Percentiles rank a stretch among this genome's conserved stretches.
Conservation (phyloP, 1,140 invertebrate genomes). For the Drosophila sproati region DNA sequence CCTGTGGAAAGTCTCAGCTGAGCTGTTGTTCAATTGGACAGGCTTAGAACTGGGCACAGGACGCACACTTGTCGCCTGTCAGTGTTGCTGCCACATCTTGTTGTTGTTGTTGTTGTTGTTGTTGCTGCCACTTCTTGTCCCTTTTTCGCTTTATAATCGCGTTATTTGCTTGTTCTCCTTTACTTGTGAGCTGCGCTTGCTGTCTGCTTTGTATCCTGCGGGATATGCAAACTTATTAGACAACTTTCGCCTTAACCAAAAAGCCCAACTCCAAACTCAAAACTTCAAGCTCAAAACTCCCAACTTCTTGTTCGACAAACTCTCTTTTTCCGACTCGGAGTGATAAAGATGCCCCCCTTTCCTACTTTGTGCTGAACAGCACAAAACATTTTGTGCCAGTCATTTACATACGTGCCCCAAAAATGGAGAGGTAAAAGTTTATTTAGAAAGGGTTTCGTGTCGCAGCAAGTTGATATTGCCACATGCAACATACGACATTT, state of each 20-base stretch:
- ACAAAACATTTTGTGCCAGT: conserved; percentile 49
- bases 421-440: conserved; percentile 35
- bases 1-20: conserved; percentile 15
- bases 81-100: neutral
- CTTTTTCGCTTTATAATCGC: conserved; percentile 60
- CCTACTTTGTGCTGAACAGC: conserved; percentile 32
- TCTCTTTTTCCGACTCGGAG: conserved; percentile 17
- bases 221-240: conserved; percentile 79
- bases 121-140: conserved; percentile 1
- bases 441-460: conserved; percentile 14
- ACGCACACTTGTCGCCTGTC: conserved; percentile 63
- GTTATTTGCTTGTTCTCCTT: conserved; percentile 60
- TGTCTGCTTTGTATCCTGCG: conserved; percentile 64
- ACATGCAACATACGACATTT: too few species aligned
- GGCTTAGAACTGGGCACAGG: conserved; percentile 22
- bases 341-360: conserved; percentile 62
- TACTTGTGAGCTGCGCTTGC: conserved; percentile 39
- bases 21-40: conserved; percentile 9
- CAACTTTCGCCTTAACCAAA: conserved; percentile 44
- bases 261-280: too few species aligned
- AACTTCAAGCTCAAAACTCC: too few species aligned
- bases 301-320: conserved; percentile 25
- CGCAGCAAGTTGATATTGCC: too few species aligned
- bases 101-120: too few species aligned
- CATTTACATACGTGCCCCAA: conserved; percentile 64